Base-by-base conservation (phyloP, 2,113 vertebrate genomes). In the Anser brachyrhynchus region DNA sequence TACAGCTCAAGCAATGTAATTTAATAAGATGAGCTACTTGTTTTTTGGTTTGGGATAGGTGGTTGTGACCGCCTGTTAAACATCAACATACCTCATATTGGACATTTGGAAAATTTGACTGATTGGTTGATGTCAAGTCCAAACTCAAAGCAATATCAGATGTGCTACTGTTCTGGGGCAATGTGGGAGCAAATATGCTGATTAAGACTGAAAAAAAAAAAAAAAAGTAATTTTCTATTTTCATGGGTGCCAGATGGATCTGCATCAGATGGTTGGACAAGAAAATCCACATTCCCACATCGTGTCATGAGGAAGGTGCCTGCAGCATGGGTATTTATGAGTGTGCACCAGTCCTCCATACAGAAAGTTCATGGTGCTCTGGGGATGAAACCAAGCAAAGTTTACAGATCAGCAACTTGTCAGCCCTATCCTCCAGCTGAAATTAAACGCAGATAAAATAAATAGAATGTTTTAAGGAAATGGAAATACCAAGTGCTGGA, bases 361-460 rank as follows among this genome's bases (percentile, higher is more conserved):
- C 44, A 87, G 44, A 91, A 93, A 93, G 74, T 80, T 95, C 92
- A 80, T 71, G 33, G 78, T 85, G 46, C 92, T 92, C 87, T 89
- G 54, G 87, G 81, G 89, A 87, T 91, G 87, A 92, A 97, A 95
- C 51, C 77, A 91, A 91, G 84, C 81, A 96, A 93, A 87, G 89
- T 95, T 92, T 94, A 91, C 93, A 92, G 89, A 93, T 97, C 96
- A 94, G 89, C 91, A 93, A 66, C 91, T 93, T 92, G 81, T 96
- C 96, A 95, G 71, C 26, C 71, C 64, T 84, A 92, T 71, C 51
- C 81, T 93, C 54, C 72, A 91, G 46, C 62, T 67, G 74, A 93
- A 96, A 96, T 94, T 91, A 95, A 94, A 92, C 26, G 29, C 92
- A 96, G 92, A 96, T 91, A 91, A 95, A 97, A 83, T 84, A 95